Base-by-base conservation (phyloP, 2,888 invertebrate genomes). In the Isoperla grammatica region DNA sequence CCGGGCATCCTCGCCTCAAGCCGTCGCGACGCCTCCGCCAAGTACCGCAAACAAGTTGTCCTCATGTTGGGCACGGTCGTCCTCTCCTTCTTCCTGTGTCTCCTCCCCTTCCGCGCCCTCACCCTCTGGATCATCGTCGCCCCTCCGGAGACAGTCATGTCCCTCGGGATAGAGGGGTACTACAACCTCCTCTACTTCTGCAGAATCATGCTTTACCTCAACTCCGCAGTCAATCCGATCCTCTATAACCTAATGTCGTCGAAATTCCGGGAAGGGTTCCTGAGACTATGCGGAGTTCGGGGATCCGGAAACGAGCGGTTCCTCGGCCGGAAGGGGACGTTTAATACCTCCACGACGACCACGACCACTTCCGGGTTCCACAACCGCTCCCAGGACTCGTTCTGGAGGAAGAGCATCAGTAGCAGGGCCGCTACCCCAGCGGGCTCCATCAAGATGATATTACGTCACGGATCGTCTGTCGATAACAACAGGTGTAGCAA, bases 181-280 rank as follows among this genome's bases (percentile, higher is more conserved):
- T 91, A 88, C 75, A 87, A 86, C 72, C 77, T 93, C 62, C 78
- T 94, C 63, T 91, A 89, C 74, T 88, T 92, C 75, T 88, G 88
- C 71, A 83, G 94, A 66, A 85, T 92, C 57, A 89, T 94, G 88
- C 77, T 91, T 66, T 92, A 93, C 75, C 81, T 93, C 57, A 94
- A 95, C 75, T 93, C 93, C 50, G 93, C 93, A 11, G 85, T 93
- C 58, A 95, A 95, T 78, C 94, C 94, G 11, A 89, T 94, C 69
- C 77, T 95, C 56, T 95, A 95, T 75, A 94, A 93, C 73, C 81
- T 94, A 58, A 91, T 94, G 87, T 92, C 92, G 61, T 89, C 92
- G 1, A 94, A 93, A 72, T 95, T 95, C 76, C 82, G 94, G 8
- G 85, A 86, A 55, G 90, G 90, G 3, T 90, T 91, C 67, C 79